Evolutionary conservation across 2,797 vertebrate species (phyloP).

Genomic region (Nannoperca obscura): DNA sequence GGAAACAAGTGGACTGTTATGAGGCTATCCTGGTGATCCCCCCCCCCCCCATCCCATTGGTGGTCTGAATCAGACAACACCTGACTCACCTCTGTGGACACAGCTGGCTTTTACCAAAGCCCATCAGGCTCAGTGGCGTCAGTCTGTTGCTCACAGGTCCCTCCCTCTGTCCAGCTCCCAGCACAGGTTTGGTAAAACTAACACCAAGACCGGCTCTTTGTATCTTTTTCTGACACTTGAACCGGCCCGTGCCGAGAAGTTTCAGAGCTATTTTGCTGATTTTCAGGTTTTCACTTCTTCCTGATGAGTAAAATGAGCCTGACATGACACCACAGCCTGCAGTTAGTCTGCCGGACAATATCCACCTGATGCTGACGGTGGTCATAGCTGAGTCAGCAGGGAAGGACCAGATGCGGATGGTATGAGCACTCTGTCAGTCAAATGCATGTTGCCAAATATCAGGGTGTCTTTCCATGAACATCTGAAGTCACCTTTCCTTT

Average conservation of each 20-base stretch:
- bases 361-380: constrained; percentile 26
- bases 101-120: constrained; percentile 75
- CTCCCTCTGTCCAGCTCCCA: constrained; percentile 1
- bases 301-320: constrained; percentile 16
- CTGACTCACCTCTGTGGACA: constrained; percentile 77
- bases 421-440: constrained; percentile 69
- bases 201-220: background rate
- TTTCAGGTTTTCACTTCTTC: background rate
- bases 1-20: constrained; percentile 67
- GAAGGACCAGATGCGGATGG: constrained; percentile 10
- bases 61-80: constrained; percentile 72
- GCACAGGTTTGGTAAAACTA: constrained; percentile 20
- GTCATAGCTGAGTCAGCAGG: constrained; percentile 70
- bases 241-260: background rate
- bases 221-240: background rate
- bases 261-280: background rate
- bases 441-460: constrained; percentile 38
- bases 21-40: constrained; percentile 40
- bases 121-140: constrained; percentile 53
- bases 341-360: constrained; percentile 4
- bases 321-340: constrained; percentile 17
- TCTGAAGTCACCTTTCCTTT: constrained; percentile 29
- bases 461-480: background rate
- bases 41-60: constrained; percentile 27
- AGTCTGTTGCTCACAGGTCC: constrained; percentile 9